phyloP scores from a whole-genome alignment of 2,888 invertebrate species.

The Hydrotaea diabolus region DNA sequence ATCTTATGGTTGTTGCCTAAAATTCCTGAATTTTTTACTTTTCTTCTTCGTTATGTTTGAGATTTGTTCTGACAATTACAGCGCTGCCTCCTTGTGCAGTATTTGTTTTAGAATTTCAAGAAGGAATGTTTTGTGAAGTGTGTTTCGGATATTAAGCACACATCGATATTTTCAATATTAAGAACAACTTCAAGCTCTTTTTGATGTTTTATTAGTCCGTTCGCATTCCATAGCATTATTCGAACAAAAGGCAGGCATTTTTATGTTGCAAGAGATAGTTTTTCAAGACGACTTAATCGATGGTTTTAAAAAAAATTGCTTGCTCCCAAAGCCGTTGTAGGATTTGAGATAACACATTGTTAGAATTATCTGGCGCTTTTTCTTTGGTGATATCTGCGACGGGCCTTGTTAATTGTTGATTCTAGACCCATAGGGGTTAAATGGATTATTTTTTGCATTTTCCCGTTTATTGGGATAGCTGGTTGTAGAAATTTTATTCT shows the following conservation, averaged over 20 bases:
- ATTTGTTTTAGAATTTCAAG: background rate
- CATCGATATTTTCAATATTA: too few relatives aligned
- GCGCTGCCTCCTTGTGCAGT: background rate
- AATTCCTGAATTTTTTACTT: background rate
- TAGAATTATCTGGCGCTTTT: too few relatives aligned
- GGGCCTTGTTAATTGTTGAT: too few relatives aligned
- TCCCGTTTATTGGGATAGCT: background rate
- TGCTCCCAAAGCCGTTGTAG: background rate
- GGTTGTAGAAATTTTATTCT: conserved; percentile 12
- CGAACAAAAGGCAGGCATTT: background rate
- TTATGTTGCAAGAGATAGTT: too few relatives aligned
- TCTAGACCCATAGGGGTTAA: background rate
- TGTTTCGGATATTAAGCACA: too few relatives aligned
- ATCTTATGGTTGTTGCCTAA: too few relatives aligned
- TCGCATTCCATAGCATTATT: background rate
- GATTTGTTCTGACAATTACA: too few relatives aligned
- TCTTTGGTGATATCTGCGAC: background rate
- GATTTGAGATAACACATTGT: too few relatives aligned
- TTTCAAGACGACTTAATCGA: background rate
- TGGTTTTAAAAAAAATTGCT: background rate
- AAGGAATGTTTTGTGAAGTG: too few relatives aligned
- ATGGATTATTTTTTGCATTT: background rate
- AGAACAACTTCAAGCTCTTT: too few relatives aligned
- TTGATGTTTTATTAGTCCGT: background rate
- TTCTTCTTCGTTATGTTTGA: background rate